Base-by-base conservation (phyloP, 2,888 invertebrate species). In the Eurytoma adleriae region DNA sequence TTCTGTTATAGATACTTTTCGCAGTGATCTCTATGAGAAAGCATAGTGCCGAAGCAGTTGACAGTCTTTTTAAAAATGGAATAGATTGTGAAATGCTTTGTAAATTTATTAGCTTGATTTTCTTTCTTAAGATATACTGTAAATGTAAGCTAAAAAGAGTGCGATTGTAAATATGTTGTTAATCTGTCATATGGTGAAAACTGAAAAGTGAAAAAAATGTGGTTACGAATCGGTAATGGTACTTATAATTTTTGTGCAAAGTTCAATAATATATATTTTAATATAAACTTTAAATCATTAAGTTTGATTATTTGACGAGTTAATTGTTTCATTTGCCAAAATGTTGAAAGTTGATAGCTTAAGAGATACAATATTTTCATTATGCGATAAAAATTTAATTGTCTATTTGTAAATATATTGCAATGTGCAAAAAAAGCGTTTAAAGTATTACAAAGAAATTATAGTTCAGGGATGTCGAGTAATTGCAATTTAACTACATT, bases 391-490 rank as follows among this genome's bases (percentile, higher is more conserved):
- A 68, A 67, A 75, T 62, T 56, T 12, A 69, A 70, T 24, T 69
- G 68, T 79, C 52, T 77, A 69, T 69, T 50, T 81, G 81, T 81
- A 81, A 0, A 74, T 81, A 81, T 24, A 61, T 20, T 66, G 20
- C 68, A 72, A 70, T 78, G 20, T 74, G 56, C 78, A 20, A 59
- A 68, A 80, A 77, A 62, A 18, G 10, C 30, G 70, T 74, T 66
- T 66, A 73, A 80, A 80, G 80, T 78, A 81, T 77, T 80, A 77
- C 7, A 57, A 69, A 77, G 18, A 66, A 76, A 61, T 76, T 77
- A 73, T 77, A 62, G 68, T 73, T 27, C 24, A 18, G 73, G 52
- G 30, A 54, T 76, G 71, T 27, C 56, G 62, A 67, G 74, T 74
- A 70, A 18, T 66, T 81, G 56, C 18, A 69, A 73, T 73, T 40